Conservation (phyloP, 1,140 invertebrate species). For the Ditylenchus dipsaci region DNA sequence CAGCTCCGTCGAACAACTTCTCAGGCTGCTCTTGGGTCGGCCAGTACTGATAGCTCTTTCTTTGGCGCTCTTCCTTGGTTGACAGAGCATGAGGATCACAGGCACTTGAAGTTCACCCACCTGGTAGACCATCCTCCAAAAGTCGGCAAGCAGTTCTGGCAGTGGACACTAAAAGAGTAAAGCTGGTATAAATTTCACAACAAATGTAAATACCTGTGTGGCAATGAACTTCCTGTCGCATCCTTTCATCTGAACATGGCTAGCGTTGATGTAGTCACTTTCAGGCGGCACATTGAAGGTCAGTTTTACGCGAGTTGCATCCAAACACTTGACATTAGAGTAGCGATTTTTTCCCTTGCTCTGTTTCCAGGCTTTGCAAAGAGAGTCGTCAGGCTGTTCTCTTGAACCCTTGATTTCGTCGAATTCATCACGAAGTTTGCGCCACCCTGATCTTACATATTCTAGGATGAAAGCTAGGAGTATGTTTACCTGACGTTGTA, state of each 20-base stretch:
- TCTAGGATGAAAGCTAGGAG: no score
- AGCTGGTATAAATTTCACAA: no score
- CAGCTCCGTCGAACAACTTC: background rate
- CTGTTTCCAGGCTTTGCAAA: no score
- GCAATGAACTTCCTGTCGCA: background rate
- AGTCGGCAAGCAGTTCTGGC: background rate
- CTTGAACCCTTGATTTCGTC: no score
- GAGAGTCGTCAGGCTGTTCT: no score
- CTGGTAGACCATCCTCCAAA: background rate
- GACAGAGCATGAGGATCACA: background rate
- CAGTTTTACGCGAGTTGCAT: background rate
- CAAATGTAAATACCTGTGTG: background rate
- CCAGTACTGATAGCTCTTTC: background rate
- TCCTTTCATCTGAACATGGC: background rate
- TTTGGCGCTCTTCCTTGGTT: background rate
- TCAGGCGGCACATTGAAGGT: background rate
- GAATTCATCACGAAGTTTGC: no score
- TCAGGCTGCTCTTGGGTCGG: background rate
- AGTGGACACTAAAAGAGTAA: no score
- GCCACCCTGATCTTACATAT: no score
- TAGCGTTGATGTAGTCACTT: conserved; percentile 1
- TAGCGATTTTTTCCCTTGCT: background rate
- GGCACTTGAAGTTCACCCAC: background rate
- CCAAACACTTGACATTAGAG: background rate
- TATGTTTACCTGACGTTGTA: no score